These are phyloP conservation scores for Zosterops borbonicus DNA, from an alignment of 2,113 vertebrate genomes.

Conservation along the genomic window DNA sequence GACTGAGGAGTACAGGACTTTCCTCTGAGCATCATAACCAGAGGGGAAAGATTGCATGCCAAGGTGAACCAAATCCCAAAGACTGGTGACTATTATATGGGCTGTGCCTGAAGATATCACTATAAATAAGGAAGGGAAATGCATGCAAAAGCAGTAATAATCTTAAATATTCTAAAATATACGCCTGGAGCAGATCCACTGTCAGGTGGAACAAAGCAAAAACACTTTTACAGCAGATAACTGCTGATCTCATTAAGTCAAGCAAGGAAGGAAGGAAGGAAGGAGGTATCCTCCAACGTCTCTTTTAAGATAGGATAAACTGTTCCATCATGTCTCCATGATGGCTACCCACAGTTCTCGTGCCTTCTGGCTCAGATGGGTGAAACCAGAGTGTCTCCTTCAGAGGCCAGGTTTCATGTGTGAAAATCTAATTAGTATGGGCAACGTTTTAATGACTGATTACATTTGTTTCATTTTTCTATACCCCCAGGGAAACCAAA, in stretches of 20 bases:
- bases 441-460: not conserved
- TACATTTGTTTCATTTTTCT: not conserved
- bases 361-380: not conserved
- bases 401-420: not conserved
- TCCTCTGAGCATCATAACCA: not conserved
- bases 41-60: not conserved
- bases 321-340: accelerated
- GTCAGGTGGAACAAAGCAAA: not conserved
- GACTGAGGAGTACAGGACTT: not conserved
- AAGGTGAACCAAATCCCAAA: not conserved
- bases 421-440: not conserved
- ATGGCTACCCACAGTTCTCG: not conserved
- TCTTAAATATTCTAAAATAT: not conserved
- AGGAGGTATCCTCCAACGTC: not conserved
- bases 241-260: not conserved
- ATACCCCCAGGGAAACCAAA: not conserved
- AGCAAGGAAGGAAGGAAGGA: not conserved
- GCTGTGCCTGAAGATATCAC: not conserved
- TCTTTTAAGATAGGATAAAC: not conserved
- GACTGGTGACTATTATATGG: not conserved
- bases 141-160: not conserved
- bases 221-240: not conserved
- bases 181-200: not conserved
- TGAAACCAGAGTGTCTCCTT: not conserved
- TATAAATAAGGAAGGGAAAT: not conserved